Conservation (phyloP, 2,888 invertebrate genomes). For the Eugnorisma glareosa region DNA sequence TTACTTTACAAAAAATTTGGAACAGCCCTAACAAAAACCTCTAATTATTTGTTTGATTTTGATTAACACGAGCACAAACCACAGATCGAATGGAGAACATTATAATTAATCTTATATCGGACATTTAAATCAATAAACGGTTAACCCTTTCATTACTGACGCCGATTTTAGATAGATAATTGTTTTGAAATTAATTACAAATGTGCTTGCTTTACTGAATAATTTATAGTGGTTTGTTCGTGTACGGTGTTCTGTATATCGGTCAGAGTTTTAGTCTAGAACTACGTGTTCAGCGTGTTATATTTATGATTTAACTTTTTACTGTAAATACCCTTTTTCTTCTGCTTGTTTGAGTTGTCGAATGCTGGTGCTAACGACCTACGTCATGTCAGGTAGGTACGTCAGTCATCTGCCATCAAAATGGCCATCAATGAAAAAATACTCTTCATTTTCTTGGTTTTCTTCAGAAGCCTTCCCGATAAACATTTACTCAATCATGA, state of each 20-base stretch:
- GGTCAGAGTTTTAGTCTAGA: not conserved
- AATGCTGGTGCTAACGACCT: not conserved
- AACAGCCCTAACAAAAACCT: constrained; percentile 7
- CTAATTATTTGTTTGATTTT: constrained; percentile 35
- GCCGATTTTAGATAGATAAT: constrained; percentile 59
- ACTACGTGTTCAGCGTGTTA: not conserved
- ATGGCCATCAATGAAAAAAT: no score
- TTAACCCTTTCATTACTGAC: constrained; percentile 60
- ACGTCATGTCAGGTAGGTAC: no score
- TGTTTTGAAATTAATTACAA: constrained; percentile 56
- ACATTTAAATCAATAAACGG: constrained; percentile 67
- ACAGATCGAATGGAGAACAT: constrained; percentile 26
- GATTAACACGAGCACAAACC: constrained; percentile 35
- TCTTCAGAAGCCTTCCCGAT: no score
- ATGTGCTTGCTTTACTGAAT: constrained; percentile 1
- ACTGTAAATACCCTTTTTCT: not conserved
- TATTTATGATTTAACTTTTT: not conserved
- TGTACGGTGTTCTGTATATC: not conserved
- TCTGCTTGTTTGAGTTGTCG: not conserved
- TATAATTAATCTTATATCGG: constrained; percentile 56
- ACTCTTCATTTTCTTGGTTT: no score
- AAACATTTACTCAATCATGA: no score
- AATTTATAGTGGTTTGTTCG: constrained; percentile 18
- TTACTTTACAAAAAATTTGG: not conserved
- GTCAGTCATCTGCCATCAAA: no score